Percentiles rank a stretch among this genome's conserved stretches.
phyloP scores from a whole-genome alignment of 2,888 invertebrate genomes.

The Epistrophe eligans region DNA sequence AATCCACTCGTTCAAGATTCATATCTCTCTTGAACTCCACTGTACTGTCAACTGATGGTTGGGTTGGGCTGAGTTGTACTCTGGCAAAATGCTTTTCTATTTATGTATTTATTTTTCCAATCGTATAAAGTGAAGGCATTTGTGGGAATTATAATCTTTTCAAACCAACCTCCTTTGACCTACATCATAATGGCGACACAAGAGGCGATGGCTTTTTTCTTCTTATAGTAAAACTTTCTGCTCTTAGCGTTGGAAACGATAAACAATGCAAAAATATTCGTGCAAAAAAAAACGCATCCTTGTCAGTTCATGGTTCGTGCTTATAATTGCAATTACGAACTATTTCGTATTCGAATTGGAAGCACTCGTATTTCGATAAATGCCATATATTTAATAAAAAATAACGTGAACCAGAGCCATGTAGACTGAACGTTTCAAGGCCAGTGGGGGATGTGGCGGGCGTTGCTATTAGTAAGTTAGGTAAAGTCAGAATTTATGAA shows the following conservation, averaged over 20 bases:
- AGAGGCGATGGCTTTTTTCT: background rate
- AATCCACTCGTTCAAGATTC: conserved; percentile 13
- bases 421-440: conserved; percentile 18
- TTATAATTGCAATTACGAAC: conserved; percentile 48
- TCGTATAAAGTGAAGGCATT: conserved; percentile 15
- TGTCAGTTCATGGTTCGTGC: conserved; percentile 31
- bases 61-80: background rate
- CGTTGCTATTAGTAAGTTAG: background rate
- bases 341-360: conserved; percentile 9
- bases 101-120: conserved; percentile 20
- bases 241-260: background rate
- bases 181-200: background rate
- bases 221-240: background rate
- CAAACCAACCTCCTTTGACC: background rate
- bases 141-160: conserved; percentile 25
- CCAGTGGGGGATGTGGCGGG: background rate
- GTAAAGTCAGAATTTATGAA: conserved; percentile 1
- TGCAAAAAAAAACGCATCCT: background rate
- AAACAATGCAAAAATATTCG: background rate
- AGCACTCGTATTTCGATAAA: conserved; percentile 21
- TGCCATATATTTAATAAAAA: conserved; percentile 32
- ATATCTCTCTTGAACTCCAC: background rate
- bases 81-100: conserved; percentile 13
- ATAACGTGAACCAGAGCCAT: background rate
- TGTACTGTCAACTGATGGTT: background rate